A percentile compares a stretch with the other conserved stretches of the same genome.
These are phyloP conservation scores for Hypomecis punctinalis DNA, from an alignment of 2,888 invertebrate species.

Conservation along the genomic window DNA sequence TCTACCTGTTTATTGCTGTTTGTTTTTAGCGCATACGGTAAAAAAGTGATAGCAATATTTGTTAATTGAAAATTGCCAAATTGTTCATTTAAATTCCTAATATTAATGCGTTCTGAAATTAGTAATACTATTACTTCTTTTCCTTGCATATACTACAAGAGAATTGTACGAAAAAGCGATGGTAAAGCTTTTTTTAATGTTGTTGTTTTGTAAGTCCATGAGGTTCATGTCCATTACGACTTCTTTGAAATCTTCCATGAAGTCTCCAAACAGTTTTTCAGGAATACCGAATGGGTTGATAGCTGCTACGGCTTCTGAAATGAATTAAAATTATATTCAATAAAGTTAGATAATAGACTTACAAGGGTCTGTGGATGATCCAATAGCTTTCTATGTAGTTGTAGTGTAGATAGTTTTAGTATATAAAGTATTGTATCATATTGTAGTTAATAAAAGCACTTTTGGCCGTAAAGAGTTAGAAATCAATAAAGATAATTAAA, in stretches of 20 bases:
- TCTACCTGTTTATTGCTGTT: too few relatives aligned
- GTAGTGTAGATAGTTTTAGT: too few relatives aligned
- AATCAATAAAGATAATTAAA: too few relatives aligned
- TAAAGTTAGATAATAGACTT: too few relatives aligned
- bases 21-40: too few relatives aligned
- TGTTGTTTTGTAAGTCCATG: conserved; percentile 60
- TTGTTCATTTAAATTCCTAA: background rate
- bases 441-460: too few relatives aligned
- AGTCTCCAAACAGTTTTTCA: conserved; percentile 83
- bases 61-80: too few relatives aligned
- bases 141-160: conserved; percentile 46
- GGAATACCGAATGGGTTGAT: conserved; percentile 90
- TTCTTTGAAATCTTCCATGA: conserved; percentile 85
- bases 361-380: background rate
- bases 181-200: conserved; percentile 54
- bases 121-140: conserved; percentile 19
- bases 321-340: background rate
- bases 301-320: conserved; percentile 87
- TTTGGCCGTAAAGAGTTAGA: too few relatives aligned
- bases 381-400: too few relatives aligned
- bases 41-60: too few relatives aligned
- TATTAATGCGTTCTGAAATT: background rate
- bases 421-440: too few relatives aligned
- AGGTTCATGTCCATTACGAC: conserved; percentile 78
- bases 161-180: conserved; percentile 45